Conservation (phyloP, 2,113 vertebrate species). For the Sprattus sprattus region DNA sequence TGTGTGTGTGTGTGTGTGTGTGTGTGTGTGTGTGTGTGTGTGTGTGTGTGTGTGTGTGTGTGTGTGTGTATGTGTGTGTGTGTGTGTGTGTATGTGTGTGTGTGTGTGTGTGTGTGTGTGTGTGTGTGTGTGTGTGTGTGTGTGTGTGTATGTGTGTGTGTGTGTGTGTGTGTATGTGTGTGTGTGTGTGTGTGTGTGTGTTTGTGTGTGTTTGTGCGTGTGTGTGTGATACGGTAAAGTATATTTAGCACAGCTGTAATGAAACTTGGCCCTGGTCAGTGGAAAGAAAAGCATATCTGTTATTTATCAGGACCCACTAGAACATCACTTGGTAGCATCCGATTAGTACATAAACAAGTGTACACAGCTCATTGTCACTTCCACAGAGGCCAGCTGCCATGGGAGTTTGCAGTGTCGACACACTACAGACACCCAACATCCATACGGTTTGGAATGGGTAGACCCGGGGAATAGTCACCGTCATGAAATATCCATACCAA, state of each 20-base stretch:
- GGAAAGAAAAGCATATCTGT: conserved; percentile 35
- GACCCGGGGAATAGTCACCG: neutral
- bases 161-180: neutral
- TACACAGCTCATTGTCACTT: conserved; percentile 21
- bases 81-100: too few relatives aligned
- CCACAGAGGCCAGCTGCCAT: neutral
- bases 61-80: too few relatives aligned
- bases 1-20: neutral
- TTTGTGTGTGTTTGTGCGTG: neutral
- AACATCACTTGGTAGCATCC: conserved; percentile 25
- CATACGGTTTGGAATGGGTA: neutral
- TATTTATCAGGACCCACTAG: conserved; percentile 30
- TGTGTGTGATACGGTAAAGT: neutral
- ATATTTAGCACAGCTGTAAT: conserved; percentile 31
- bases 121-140: neutral
- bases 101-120: too few relatives aligned
- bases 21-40: too few relatives aligned
- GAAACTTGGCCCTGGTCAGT: conserved; percentile 37
- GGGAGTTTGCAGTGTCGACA: neutral
- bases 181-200: conserved; percentile 5
- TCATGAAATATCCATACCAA: neutral
- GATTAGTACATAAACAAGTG: conserved; percentile 31
- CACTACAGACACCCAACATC: neutral
- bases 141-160: neutral
- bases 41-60: too few relatives aligned